phyloP scores from a whole-genome alignment of 2,797 vertebrate species.

The Balearica regulorum region DNA sequence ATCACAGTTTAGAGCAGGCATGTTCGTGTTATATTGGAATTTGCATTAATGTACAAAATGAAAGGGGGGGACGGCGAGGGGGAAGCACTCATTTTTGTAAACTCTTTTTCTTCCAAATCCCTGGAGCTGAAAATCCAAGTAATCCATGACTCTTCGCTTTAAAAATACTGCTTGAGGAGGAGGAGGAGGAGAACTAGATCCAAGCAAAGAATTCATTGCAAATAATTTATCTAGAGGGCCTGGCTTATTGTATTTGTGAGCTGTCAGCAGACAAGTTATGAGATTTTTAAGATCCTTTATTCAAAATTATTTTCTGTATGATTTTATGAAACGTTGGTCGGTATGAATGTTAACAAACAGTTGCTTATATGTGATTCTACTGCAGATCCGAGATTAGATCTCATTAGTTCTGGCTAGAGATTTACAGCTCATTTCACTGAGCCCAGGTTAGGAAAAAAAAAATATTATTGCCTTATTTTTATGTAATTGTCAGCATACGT shows the following conservation, averaged over 20 bases:
- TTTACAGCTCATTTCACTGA: neutral
- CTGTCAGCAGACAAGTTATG: neutral
- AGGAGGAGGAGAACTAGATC: neutral
- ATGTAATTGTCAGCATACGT: neutral
- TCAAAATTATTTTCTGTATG: neutral
- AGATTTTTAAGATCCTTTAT: neutral
- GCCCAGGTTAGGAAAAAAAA: neutral
- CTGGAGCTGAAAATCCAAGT: neutral
- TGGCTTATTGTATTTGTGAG: neutral
- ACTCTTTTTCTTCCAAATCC: neutral
- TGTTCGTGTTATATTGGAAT: neutral
- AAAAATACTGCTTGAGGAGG: conserved; percentile 9
- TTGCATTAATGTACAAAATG: neutral
- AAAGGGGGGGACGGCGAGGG: neutral
- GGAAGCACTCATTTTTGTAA: neutral
- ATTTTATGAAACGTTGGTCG: neutral
- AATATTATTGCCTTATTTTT: neutral
- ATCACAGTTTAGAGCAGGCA: neutral
- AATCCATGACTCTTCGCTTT: neutral
- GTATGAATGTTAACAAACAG: neutral
- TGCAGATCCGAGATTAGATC: neutral
- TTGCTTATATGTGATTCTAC: neutral
- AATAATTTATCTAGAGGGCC: conserved; percentile 5
- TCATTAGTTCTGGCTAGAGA: neutral
- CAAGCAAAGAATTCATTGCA: neutral